Base-by-base conservation (phyloP, 2,888 invertebrate genomes). In the Catocala fraxini region DNA sequence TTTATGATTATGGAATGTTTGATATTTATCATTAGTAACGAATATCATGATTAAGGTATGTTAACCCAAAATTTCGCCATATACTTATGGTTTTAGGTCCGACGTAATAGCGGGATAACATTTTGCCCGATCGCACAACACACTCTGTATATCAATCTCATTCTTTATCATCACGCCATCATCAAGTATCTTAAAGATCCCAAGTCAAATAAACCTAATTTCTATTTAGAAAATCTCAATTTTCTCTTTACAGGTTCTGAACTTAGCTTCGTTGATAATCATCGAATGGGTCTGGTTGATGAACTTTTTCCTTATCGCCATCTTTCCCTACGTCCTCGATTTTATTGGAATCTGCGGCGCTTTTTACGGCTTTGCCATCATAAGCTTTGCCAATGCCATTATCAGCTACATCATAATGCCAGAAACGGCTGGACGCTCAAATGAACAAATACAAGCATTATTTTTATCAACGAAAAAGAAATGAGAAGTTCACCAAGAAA, bases 391-490 rank as follows among this genome's bases (percentile, higher is more conserved):
- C 0, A 84, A 92, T 4, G 81, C 83, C 0, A 42, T 89, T 0
- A 68, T 89, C 13, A 82, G 86, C 0, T 82, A 83, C 42, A 71
- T 89, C 12, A 70, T 86, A 1, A 79, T 95, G 0, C 94, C 94
- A 0, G 95, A 95, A 78, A 95, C 95, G 0, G 95, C 94, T 56
- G 94, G 94, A 0, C 78, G 93, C 0, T 87, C 91, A 0, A 89
- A 86, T 34, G 83, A 85, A 13, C 84, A 89, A 54, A 94, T 94
- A 11, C 88, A 93, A 61, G 75, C 71, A 9, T 33, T 60, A 82
- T 84, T 68, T 34, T 9, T 39, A 7, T 39, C 51, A 13, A 51
- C 9, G 35, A 34, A 3, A 15, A 48, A 48, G n/a, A 52, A 46
- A 39, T 39, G 35, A 39, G 35, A 39, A 25, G 25, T 25, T 25